Conservation (phyloP, 2,113 vertebrate genomes). For the Sinosuthora webbiana region DNA sequence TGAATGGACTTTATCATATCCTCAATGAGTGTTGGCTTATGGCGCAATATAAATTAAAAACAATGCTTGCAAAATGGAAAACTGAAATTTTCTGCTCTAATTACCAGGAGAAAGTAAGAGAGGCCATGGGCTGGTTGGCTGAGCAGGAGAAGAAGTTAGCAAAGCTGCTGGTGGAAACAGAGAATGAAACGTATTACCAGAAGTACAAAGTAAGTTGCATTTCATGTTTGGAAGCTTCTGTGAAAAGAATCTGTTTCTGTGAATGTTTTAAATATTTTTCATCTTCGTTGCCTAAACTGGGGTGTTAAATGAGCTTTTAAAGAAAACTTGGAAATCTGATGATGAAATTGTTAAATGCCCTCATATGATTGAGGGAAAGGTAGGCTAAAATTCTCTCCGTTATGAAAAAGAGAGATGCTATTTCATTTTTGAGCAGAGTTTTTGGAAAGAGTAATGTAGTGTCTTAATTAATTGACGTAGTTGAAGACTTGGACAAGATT, state of each 20-base stretch:
- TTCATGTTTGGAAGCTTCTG: background rate
- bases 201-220: conserved; percentile 81
- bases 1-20: background rate
- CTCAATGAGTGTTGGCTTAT: background rate
- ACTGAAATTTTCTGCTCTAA: conserved; percentile 41
- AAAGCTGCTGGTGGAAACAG: conserved; percentile 79
- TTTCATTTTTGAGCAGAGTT: background rate
- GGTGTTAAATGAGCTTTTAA: background rate
- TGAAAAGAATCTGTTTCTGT: background rate
- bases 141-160: conserved; percentile 83
- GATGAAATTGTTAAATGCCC: background rate
- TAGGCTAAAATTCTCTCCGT: background rate
- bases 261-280: background rate
- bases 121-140: conserved; percentile 82
- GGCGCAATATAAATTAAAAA: background rate
- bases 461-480: background rate
- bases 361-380: background rate
- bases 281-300: background rate
- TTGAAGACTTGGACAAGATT: background rate
- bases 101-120: conserved; percentile 77
- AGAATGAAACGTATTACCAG: conserved; percentile 79
- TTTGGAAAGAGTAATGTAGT: background rate
- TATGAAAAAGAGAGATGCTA: background rate
- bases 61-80: background rate
- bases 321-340: background rate